Base-by-base conservation (phyloP, 2,797 vertebrate species). In the Gymnopithys bicolor region DNA sequence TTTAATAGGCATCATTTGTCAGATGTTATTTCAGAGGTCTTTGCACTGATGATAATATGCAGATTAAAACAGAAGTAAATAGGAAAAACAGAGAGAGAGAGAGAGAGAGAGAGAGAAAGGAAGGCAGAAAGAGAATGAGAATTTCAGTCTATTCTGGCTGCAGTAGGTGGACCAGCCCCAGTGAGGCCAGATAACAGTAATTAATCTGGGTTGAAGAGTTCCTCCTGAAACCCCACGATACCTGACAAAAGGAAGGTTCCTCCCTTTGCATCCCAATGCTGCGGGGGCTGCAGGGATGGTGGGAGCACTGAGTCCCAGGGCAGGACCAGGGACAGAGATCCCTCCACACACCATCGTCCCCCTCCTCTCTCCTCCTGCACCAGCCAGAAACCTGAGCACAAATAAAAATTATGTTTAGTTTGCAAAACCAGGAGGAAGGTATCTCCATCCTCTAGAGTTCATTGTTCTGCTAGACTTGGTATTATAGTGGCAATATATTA, bases 11-110 rank as follows among this genome's bases (percentile, higher is more conserved):
- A 12, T 97, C 97, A 97, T 98, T 98, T 98, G 97, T 98, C 98
- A 98, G 97, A 96, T 84, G 92, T 96, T 97, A 96, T 97, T 97
- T 95, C 94, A 79, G 95, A 98, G 96, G 97, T 94, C 96, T 98
- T 97, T 97, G 97, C 96, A 93, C 90, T 97, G 97, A 97, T 97
- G 97, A 97, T 97, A 97, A 98, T 98, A 98, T 97, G 97, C 95
- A 98, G 97, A 98, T 98, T 97, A 98, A 97, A 98, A 93, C 89
- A 96, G 98, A 97, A 98, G 98, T 96, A 97, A 98, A 98, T 97
- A 94, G 84, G 76, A 7, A 67, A 67, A 18, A 51, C 70, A 51
- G 32, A 27, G 22, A 46, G 46, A 23, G 45, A 46, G 56, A 60
- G 88, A 92, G 46, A 53, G 2, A 32, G 10, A 37, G 56, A 43